These are phyloP conservation scores for Patiria miniata DNA, from an alignment of 35 echinoderm and acorn worm genomes.

Conservation along the genomic window DNA sequence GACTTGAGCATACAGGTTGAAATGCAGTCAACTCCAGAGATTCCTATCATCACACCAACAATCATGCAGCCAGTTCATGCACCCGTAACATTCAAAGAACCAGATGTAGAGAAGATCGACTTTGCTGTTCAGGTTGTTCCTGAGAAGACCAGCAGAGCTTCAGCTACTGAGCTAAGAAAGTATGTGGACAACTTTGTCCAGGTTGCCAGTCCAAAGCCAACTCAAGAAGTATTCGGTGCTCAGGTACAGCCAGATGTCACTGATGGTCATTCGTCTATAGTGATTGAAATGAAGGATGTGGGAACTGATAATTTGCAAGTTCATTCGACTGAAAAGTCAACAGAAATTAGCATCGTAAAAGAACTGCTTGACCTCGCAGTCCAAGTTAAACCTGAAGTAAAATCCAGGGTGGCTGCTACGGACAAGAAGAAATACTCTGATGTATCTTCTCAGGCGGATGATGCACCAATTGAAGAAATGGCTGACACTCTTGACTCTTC, in stretches of 20 bases:
- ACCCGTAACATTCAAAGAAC: neutral
- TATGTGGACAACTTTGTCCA: neutral
- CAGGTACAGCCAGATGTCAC: conserved; percentile 13
- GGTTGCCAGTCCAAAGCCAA: neutral
- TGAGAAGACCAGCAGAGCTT: neutral
- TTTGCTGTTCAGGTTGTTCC: neutral
- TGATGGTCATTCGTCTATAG: neutral
- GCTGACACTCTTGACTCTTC: neutral
- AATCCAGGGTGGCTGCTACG: neutral
- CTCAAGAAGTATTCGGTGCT: neutral
- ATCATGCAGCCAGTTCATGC: neutral
- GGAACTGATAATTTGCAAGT: neutral
- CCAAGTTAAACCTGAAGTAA: neutral
- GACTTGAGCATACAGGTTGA: neutral
- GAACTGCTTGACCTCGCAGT: neutral
- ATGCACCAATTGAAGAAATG: neutral
- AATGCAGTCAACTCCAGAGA: neutral
- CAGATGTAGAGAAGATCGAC: neutral
- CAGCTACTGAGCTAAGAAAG: neutral
- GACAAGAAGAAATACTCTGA: neutral
- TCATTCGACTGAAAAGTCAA: neutral
- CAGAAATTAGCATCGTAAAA: neutral
- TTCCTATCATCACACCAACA: neutral
- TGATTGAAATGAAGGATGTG: neutral
- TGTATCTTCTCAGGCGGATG: neutral